phyloP scores from a whole-genome alignment of 2,797 vertebrate species.

The Acanthurus lineatus region DNA sequence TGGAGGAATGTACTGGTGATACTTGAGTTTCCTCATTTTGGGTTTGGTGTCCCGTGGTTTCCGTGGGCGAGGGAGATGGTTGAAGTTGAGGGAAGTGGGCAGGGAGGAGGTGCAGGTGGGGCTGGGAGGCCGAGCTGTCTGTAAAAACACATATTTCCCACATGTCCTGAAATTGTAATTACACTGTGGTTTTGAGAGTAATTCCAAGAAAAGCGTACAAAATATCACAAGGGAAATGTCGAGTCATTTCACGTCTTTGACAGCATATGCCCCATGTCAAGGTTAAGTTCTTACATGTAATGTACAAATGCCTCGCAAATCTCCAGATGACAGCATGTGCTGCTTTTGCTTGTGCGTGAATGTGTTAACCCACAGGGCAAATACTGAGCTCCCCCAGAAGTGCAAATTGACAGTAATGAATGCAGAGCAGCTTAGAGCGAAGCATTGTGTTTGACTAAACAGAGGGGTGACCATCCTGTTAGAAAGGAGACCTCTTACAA shows the following conservation, averaged over 20 bases:
- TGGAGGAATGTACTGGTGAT: slow-evolving; percentile 95
- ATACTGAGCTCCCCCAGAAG: slow-evolving; percentile 57
- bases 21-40: slow-evolving; percentile 91
- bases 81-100: slow-evolving; percentile 69
- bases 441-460: slow-evolving; percentile 57
- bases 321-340: slow-evolving; percentile 58
- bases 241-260: slow-evolving; percentile 33
- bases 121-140: slow-evolving; percentile 81
- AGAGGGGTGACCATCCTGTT: slow-evolving; percentile 58
- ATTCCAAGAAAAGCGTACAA: slow-evolving; percentile 23
- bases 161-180: background rate
- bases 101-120: slow-evolving; percentile 75
- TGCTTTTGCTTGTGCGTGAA: slow-evolving; percentile 60
- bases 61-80: slow-evolving; percentile 82
- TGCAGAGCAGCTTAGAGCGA: slow-evolving; percentile 69
- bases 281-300: slow-evolving; percentile 64
- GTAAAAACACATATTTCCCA: slow-evolving; percentile 51
- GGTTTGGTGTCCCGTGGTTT: slow-evolving; percentile 88
- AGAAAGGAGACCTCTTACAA: slow-evolving; percentile 58
- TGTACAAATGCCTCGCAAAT: slow-evolving; percentile 60
- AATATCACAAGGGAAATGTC: slow-evolving; percentile 40
- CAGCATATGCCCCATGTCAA: slow-evolving; percentile 52
- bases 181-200: background rate
- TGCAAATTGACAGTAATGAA: slow-evolving; percentile 83
- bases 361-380: slow-evolving; percentile 73